Percentiles rank a stretch among this genome's conserved stretches.
Evolutionary conservation across 1,140 invertebrate species (phyloP).

Genomic region (Heterodera carotae): DNA sequence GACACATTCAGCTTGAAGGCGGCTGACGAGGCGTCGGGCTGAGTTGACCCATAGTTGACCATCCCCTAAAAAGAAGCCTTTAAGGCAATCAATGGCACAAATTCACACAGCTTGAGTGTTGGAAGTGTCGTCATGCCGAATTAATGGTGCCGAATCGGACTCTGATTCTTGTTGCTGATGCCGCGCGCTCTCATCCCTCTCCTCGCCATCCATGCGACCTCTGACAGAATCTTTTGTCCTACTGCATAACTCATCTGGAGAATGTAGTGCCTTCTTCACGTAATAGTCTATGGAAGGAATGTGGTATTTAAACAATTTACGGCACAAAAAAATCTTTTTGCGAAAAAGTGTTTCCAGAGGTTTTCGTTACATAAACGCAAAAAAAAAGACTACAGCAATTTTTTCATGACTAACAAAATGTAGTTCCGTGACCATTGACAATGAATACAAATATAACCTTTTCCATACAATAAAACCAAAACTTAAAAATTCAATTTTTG

Average conservation of each 20-base stretch:
- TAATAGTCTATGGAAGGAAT: constrained; percentile 13
- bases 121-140: constrained; percentile 4
- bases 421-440: too few species aligned
- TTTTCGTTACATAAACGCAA: too few species aligned
- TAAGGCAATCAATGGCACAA: constrained; percentile 10
- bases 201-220: neutral
- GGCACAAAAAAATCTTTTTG: too few species aligned
- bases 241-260: constrained; percentile 29
- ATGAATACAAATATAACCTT: too few species aligned
- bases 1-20: constrained; percentile 6
- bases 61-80: neutral
- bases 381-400: too few species aligned
- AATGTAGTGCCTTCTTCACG: neutral
- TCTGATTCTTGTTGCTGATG: constrained; percentile 38
- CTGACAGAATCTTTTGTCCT: constrained; percentile 36
- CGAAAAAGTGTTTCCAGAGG: too few species aligned
- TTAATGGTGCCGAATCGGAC: constrained; percentile 12
- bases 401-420: too few species aligned
- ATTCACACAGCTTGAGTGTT: constrained; percentile 6
- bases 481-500: too few species aligned
- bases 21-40: constrained; percentile 7
- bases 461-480: too few species aligned
- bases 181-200: constrained; percentile 4
- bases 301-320: too few species aligned
- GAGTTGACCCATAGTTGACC: constrained; percentile 3